phyloP scores from a whole-genome alignment of 2,797 vertebrate species.

The Pseudochaenichthys georgianus region DNA sequence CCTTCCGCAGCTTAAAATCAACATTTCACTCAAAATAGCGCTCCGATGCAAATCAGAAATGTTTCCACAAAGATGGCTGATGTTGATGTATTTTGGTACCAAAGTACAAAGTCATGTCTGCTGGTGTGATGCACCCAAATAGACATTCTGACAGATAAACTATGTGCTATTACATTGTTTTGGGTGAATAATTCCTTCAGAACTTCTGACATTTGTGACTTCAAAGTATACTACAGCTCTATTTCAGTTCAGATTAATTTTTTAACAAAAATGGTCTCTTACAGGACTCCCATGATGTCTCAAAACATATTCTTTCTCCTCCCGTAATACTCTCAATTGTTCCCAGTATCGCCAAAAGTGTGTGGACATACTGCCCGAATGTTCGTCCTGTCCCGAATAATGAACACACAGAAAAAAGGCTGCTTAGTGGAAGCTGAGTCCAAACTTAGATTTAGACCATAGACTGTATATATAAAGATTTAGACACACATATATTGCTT shows the following conservation, averaged over 20 bases:
- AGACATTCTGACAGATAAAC: not conserved
- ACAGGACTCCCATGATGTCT: not conserved
- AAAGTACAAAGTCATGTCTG: not conserved
- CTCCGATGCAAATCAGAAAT: slow-evolving; percentile 5
- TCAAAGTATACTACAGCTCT: not conserved
- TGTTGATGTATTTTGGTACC: not conserved
- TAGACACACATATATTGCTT: slow-evolving; percentile 26
- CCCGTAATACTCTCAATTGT: not conserved
- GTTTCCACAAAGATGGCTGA: slow-evolving; percentile 14
- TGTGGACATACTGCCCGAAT: not conserved
- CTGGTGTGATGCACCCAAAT: not conserved
- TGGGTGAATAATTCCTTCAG: not conserved
- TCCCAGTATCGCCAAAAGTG: not conserved
- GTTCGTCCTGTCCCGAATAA: not conserved
- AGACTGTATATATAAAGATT: not conserved
- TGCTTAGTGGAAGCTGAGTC: slow-evolving; percentile 29
- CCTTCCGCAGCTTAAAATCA: not conserved
- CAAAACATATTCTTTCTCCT: not conserved
- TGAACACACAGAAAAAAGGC: slow-evolving; percentile 17
- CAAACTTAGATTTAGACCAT: slow-evolving; percentile 31
- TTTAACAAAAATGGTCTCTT: not conserved
- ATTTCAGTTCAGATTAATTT: not conserved
- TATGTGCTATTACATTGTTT: not conserved
- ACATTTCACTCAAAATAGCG: slow-evolving; percentile 8
- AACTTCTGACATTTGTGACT: not conserved